Base-by-base conservation (phyloP, 1,140 invertebrate species). In the Helicoverpa armigera region DNA sequence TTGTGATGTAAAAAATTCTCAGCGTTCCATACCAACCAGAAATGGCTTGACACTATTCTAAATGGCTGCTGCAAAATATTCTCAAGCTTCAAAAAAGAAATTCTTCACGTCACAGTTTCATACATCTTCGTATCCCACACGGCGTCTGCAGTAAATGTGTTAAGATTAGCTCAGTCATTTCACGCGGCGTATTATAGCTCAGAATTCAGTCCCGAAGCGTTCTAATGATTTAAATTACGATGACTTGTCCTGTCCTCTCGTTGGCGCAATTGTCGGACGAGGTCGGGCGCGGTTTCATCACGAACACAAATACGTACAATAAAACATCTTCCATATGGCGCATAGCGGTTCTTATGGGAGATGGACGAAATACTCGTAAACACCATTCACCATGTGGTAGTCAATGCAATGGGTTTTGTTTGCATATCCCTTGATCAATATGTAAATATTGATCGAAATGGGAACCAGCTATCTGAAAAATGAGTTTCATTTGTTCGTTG, bases 231-330 rank as follows among this genome's bases (percentile, higher is more conserved):
- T 89, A 90, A 92, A 91, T 91, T 89, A 89, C 90, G 88, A 90
- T 94, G 91, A 92, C 82, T 90, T 86, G 89, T 86, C 83, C 86
- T 81, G 83, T 84, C 82, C 80, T 85, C 86, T 92, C 85, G 92
- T 93, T 94, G 91, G 90, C 83, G 82, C 89, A 93, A 91, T 90
- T 91, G 90, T 82, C 85, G 79, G 83, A 23, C 91, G 91, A 91
- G 92, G 92, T 85, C 91, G 82, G 82, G 82, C 83, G 86, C 89
- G 85, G 90, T 91, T 91, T 92, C 91, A 92, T 93, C 90, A 90
- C 84, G 83, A 85, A 85, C 88, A 87, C 90, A 83, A 90, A 88
- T 87, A 79, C 61, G 31, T 77, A 90, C 87, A 89, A 91, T 91
- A 86, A 87, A 89, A 88, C 78, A 83, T 85, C 77, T 67, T 82